Evolutionary conservation across 2,797 vertebrate species (phyloP).

Genomic region (Darevskia mixta): DNA sequence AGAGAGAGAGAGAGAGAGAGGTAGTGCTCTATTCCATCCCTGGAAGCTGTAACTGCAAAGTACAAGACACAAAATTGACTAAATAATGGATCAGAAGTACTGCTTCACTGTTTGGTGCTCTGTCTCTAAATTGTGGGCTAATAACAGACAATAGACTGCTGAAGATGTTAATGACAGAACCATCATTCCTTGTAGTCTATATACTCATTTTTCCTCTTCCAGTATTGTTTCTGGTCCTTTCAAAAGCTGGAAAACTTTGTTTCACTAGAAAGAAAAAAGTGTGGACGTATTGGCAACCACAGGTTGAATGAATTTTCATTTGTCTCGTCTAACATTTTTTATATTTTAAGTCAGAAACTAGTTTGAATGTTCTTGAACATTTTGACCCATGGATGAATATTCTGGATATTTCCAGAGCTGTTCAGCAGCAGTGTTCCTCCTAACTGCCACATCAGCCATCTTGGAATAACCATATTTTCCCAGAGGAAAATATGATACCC

Average conservation of each 20-base stretch:
- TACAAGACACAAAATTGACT: slow-evolving; percentile 17
- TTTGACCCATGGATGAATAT: background rate
- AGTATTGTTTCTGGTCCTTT: background rate
- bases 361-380: background rate
- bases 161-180: background rate
- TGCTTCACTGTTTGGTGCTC: background rate
- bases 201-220: background rate
- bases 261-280: background rate
- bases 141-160: background rate
- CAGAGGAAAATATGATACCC: background rate
- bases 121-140: background rate
- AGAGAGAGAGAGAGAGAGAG: no score
- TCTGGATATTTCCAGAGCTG: background rate
- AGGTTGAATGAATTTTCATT: no score
- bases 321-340: background rate
- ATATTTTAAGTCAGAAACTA: background rate
- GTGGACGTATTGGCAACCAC: background rate
- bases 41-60: slow-evolving; percentile 32
- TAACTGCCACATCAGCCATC: background rate
- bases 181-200: background rate
- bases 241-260: background rate
- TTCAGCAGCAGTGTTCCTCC: background rate
- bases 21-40: slow-evolving; percentile 9
- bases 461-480: background rate
- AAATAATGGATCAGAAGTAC: slow-evolving; percentile 18